Evolutionary conservation across 2,113 vertebrate species (phyloP).

Genomic region (Apus apus): DNA sequence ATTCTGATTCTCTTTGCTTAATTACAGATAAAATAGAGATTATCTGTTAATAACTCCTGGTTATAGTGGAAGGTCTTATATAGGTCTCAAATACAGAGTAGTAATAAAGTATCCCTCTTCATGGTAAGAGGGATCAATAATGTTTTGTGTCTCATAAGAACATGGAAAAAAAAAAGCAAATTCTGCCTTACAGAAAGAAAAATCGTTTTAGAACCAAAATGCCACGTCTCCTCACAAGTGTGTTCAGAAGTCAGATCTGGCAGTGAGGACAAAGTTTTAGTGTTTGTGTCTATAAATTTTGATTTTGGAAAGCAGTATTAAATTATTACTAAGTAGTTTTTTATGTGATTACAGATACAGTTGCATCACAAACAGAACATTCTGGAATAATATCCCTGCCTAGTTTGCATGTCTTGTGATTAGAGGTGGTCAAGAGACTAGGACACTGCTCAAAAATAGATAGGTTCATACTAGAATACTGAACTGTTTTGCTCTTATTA

Average conservation of each 20-base stretch:
- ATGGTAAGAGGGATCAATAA: background rate
- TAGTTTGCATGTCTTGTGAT: background rate
- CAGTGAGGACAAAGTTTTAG: background rate
- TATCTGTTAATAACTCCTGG: background rate
- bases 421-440: background rate
- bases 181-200: background rate
- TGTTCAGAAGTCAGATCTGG: background rate
- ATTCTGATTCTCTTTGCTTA: background rate
- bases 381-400: background rate
- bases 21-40: background rate
- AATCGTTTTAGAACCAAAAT: background rate
- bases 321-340: background rate
- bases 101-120: background rate
- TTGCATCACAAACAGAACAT: background rate
- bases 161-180: background rate
- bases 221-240: background rate
- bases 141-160: background rate
- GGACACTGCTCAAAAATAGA: background rate
- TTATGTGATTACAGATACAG: background rate
- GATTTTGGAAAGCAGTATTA: background rate
- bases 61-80: background rate
- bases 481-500: background rate
- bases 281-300: background rate
- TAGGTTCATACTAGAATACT: background rate
- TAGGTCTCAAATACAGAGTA: background rate